A percentile compares a stretch with the other conserved stretches of the same genome.
Evolutionary conservation across 1,140 invertebrate species (phyloP).

Genomic region (Penaeus vannamei): DNA sequence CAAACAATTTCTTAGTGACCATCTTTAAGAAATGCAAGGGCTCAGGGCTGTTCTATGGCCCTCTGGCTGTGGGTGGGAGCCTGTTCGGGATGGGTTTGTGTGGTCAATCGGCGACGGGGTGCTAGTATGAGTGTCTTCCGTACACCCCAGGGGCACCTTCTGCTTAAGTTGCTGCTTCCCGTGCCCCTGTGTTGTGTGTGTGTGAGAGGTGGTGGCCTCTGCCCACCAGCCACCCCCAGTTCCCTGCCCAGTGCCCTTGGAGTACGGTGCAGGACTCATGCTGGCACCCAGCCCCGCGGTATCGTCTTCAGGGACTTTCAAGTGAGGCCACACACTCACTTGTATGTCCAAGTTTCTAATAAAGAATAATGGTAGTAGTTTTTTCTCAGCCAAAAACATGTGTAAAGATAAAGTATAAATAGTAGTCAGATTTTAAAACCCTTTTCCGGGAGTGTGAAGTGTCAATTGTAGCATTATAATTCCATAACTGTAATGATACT

Average conservation of each 20-base stretch:
- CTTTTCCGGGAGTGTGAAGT: conserved; percentile 68
- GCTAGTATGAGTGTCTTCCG: conserved; percentile 57
- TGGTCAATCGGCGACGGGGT: conserved; percentile 60
- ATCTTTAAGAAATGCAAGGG: conserved; percentile 68
- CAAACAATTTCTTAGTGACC: conserved; percentile 67
- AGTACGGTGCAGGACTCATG: conserved; percentile 52
- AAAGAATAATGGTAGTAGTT: conserved; percentile 68
- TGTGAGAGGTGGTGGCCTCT: conserved; percentile 30
- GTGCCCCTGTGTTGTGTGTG: conserved; percentile 57
- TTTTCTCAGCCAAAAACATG: conserved; percentile 68
- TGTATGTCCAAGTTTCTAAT: conserved; percentile 67
- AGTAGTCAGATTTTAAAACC: conserved; percentile 67
- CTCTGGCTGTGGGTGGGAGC: conserved; percentile 65
- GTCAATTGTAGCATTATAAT: conserved; percentile 69
- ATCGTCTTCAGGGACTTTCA: conserved; percentile 57
- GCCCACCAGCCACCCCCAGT: conserved; percentile 34
- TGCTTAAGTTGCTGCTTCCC: conserved; percentile 62
- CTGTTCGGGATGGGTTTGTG: conserved; percentile 61
- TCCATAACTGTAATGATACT: conserved; percentile 68
- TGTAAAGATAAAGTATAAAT: conserved; percentile 67
- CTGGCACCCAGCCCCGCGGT: conserved; percentile 64
- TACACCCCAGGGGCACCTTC: conserved; percentile 51
- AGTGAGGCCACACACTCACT: conserved; percentile 65
- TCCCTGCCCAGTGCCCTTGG: conserved; percentile 55
- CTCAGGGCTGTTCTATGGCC: conserved; percentile 69